phyloP scores from a whole-genome alignment of 2,113 vertebrate species.

The Clarias gariepinus region DNA sequence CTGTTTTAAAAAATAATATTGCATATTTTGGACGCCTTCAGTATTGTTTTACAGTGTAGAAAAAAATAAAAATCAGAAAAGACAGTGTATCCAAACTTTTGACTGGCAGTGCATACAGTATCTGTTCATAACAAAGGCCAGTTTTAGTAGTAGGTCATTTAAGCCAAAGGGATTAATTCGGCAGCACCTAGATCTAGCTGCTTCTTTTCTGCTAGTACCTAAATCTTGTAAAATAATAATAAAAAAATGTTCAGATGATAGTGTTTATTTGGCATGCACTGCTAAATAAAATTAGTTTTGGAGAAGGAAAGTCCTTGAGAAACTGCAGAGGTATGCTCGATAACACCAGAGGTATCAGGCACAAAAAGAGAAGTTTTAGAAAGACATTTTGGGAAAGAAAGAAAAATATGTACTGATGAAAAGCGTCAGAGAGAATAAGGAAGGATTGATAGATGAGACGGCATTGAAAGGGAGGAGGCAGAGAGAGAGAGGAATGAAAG shows the following conservation, averaged over 20 bases:
- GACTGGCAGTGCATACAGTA: too few relatives aligned
- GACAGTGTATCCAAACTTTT: too few relatives aligned
- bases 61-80: too few relatives aligned
- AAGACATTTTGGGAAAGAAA: neutral
- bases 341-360: neutral
- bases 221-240: neutral
- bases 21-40: too few relatives aligned
- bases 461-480: neutral
- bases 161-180: neutral
- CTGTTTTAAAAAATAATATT: too few relatives aligned
- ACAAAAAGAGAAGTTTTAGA: neutral
- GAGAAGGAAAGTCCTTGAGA: neutral
- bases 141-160: neutral
- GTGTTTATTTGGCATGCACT: conserved; percentile 1
- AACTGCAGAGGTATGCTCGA: neutral
- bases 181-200: neutral
- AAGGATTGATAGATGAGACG: neutral
- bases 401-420: neutral
- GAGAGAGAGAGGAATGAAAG: neutral
- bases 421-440: neutral
- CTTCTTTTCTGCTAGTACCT: neutral
- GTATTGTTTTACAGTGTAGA: too few relatives aligned
- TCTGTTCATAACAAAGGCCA: too few relatives aligned
- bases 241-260: neutral
- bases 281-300: neutral